Evolutionary conservation across 2,113 vertebrate species (phyloP).

Genomic region (Neolamprologus longior): DNA sequence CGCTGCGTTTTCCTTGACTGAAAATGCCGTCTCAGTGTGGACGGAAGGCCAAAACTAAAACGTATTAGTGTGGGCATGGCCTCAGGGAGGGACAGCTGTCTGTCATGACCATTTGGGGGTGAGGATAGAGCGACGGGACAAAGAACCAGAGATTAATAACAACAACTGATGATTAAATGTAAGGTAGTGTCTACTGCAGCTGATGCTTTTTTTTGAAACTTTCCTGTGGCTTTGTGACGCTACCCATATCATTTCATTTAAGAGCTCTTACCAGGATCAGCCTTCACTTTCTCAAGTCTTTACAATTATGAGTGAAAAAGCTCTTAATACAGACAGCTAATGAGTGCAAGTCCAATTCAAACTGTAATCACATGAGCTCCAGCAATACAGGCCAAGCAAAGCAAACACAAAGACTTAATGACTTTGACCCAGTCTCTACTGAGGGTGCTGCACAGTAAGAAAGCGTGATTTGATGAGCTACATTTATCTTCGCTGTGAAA

Average conservation of each 20-base stretch:
- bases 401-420: constrained; percentile 23
- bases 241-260: background rate
- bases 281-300: background rate
- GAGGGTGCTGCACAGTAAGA: background rate
- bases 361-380: background rate
- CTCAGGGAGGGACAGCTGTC: background rate
- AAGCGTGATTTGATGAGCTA: constrained; percentile 22
- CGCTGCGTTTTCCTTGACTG: background rate
- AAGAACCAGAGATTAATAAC: background rate
- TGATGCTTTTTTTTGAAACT: background rate
- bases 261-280: background rate
- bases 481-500: constrained; percentile 33
- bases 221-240: background rate
- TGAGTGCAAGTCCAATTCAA: background rate
- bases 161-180: background rate
- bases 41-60: background rate
- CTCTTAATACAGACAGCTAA: background rate
- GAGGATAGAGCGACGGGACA: background rate
- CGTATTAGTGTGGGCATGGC: background rate
- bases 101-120: background rate
- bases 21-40: background rate
- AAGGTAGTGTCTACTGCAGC: background rate
- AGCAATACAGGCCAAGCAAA: background rate
- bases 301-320: background rate
- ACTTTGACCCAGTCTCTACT: background rate